Percentiles rank a stretch among this genome's conserved stretches.
phyloP scores from a whole-genome alignment of 1,140 invertebrate genomes.

The Chironomus striatipennis region DNA sequence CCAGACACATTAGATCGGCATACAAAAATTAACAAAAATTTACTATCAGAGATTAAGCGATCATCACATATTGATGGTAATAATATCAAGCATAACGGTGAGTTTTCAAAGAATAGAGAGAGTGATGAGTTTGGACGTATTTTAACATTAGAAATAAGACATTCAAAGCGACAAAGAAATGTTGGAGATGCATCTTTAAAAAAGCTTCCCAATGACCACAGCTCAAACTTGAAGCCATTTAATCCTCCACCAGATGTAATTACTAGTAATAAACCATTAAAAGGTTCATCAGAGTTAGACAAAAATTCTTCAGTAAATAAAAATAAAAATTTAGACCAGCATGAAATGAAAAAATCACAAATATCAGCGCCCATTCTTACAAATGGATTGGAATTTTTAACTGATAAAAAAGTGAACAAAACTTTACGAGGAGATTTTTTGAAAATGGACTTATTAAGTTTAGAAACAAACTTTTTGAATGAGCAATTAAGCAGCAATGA shows the following conservation, averaged over 20 bases:
- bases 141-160: conserved; percentile 53
- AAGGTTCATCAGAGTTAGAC: conserved; percentile 34
- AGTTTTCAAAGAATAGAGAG: neutral
- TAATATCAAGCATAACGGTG: conserved; percentile 26
- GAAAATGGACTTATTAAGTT: neutral
- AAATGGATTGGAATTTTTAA: neutral
- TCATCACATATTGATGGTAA: conserved; percentile 30
- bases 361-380: neutral
- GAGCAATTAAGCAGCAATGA: neutral
- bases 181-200: neutral
- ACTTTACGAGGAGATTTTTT: neutral
- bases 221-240: conserved; percentile 41
- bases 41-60: conserved; percentile 34
- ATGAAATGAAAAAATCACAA: neutral
- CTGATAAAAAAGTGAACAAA: neutral
- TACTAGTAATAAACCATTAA: conserved; percentile 35
- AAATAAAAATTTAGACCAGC: neutral
- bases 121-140: conserved; percentile 29
- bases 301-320: neutral
- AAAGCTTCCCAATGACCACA: conserved; percentile 27
- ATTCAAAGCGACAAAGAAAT: conserved; percentile 55
- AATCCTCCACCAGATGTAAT: conserved; percentile 56
- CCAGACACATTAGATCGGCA: conserved; percentile 78
- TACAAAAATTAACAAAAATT: conserved; percentile 41
- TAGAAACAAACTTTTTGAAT: neutral